Evolutionary conservation across 37 sponge, comb jelly and placozoan genomes (phyloP).

Genomic region (Mnemiopsis leidyi): DNA sequence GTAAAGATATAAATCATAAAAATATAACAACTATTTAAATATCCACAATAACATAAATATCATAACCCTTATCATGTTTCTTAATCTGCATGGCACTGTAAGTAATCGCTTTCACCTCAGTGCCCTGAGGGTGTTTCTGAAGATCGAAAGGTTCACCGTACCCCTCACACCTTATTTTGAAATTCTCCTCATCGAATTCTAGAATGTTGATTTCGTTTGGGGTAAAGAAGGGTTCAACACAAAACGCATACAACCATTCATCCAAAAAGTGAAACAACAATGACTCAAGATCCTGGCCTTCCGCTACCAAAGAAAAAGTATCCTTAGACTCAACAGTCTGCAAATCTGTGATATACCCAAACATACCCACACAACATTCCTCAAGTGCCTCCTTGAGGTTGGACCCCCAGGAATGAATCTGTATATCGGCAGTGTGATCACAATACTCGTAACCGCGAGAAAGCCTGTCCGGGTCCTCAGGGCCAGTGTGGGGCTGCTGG

Average conservation of each 20-base stretch:
- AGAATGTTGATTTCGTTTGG: slow-evolving; percentile 84
- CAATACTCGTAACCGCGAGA: slow-evolving; percentile 53
- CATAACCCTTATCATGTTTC: slow-evolving; percentile 72
- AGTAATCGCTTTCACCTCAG: slow-evolving; percentile 98
- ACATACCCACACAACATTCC: slow-evolving; percentile 48
- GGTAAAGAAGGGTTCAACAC: slow-evolving; percentile 94
- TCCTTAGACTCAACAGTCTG: not conserved
- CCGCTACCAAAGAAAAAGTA: slow-evolving; percentile 21
- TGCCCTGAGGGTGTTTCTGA: slow-evolving; percentile 93
- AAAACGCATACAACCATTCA: slow-evolving; percentile 90
- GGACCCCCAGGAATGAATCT: slow-evolving; percentile 32
- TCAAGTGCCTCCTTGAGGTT: slow-evolving; percentile 45
- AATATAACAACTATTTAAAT: slow-evolving; percentile 66
- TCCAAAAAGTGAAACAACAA: slow-evolving; percentile 93
- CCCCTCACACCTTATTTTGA: slow-evolving; percentile 82
- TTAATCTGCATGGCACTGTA: slow-evolving; percentile 96
- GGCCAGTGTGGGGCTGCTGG: slow-evolving; percentile 47
- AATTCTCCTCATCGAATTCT: slow-evolving; percentile 85
- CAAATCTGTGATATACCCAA: slow-evolving; percentile 51
- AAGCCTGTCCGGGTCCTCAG: slow-evolving; percentile 6
- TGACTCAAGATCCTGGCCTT: slow-evolving; percentile 86
- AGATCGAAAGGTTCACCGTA: slow-evolving; percentile 96
- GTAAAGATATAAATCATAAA: no score
- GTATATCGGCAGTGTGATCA: slow-evolving; percentile 62
- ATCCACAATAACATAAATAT: slow-evolving; percentile 93